phyloP scores from a whole-genome alignment of 2,113 vertebrate genomes.

The Zapornia atra region DNA sequence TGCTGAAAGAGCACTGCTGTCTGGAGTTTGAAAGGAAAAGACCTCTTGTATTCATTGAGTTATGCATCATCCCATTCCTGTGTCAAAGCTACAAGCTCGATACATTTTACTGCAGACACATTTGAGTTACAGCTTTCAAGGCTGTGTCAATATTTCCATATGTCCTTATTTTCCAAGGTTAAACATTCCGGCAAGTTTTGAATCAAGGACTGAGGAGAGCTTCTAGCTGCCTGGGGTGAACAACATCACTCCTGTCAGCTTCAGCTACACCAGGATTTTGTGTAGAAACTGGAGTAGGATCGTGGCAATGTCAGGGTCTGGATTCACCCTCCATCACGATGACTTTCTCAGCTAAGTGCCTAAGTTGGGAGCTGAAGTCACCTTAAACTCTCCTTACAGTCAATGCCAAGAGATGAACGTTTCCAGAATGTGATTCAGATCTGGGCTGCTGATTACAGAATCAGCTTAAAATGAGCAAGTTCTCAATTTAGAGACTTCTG shows the following conservation, averaged over 20 bases:
- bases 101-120: not conserved
- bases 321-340: not conserved
- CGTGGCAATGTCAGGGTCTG: not conserved
- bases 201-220: not conserved
- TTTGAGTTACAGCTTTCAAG: constrained; percentile 16
- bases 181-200: constrained; percentile 17
- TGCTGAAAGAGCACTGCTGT: not conserved
- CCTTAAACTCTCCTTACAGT: not conserved
- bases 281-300: not conserved
- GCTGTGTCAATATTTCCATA: constrained; percentile 24
- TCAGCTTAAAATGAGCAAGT: constrained; percentile 66
- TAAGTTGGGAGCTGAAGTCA: not conserved
- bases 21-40: constrained; percentile 31
- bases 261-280: not conserved
- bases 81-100: constrained; percentile 16
- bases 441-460: constrained; percentile 44
- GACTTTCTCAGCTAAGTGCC: not conserved
- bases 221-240: not conserved
- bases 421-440: constrained; percentile 58
- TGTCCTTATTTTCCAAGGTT: constrained; percentile 18
- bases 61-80: not conserved
- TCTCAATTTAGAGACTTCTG: constrained; percentile 57
- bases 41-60: not conserved
- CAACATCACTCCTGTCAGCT: not conserved
- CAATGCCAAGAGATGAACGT: not conserved